Conservation (phyloP, 2,797 vertebrate species). For the Galagoides demidoff region DNA sequence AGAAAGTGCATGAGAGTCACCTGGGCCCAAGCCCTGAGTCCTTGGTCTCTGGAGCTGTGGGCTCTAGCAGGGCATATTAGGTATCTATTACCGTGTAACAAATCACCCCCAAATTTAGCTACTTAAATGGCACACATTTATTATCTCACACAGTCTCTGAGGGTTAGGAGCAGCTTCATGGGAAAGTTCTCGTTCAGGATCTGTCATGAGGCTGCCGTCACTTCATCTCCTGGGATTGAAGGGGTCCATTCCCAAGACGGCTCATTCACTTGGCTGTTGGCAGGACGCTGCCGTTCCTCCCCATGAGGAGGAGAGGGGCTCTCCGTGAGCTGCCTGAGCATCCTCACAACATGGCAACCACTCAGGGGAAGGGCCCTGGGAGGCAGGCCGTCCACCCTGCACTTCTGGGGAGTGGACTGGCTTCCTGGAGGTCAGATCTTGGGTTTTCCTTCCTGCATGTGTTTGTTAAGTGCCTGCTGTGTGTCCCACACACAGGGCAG, state of each 20-base stretch:
- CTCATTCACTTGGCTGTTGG: not conserved
- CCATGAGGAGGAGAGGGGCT: accelerated
- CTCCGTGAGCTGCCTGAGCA: not conserved
- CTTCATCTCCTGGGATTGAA: not conserved
- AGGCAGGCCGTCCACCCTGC: not conserved
- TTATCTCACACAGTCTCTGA: not conserved
- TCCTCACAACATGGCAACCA: not conserved
- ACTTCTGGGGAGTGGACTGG: not conserved
- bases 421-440: not conserved
- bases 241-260: not conserved
- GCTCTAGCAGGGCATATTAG: not conserved
- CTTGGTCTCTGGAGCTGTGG: not conserved
- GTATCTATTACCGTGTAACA: not conserved
- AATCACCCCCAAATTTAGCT: not conserved
- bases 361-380: not conserved
- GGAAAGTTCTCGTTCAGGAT: not conserved
- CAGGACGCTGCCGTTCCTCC: not conserved
- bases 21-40: not conserved
- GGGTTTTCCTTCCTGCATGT: not conserved
- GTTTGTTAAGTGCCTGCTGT: not conserved
- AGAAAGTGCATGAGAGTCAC: too few relatives aligned
- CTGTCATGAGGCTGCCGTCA: not conserved
- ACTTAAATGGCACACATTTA: not conserved
- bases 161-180: not conserved
- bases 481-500: not conserved